Conservation (phyloP, 1,140 invertebrate genomes). For the Leucophenga varia region DNA sequence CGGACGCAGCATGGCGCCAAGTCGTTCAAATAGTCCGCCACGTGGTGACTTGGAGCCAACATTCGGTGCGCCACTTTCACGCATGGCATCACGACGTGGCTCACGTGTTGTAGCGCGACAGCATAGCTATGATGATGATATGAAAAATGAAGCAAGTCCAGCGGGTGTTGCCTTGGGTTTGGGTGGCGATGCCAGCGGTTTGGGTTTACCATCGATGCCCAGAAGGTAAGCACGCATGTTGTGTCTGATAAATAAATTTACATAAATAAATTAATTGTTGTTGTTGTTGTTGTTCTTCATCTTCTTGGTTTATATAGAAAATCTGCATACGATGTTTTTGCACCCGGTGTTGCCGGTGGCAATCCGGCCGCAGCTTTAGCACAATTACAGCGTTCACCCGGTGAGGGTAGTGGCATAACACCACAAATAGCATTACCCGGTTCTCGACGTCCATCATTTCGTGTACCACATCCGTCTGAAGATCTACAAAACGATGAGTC, state of each 20-base stretch:
- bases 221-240: conserved; percentile 60
- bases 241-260: not conserved
- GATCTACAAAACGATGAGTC: conserved; percentile 62
- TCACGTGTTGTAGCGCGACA: conserved; percentile 68
- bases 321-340: conserved; percentile 79
- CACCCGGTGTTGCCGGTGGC: conserved; percentile 45
- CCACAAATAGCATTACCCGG: conserved; percentile 45
- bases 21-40: conserved; percentile 59
- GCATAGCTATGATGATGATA: conserved; percentile 79
- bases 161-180: conserved; percentile 56
- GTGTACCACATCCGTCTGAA: conserved; percentile 59
- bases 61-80: conserved; percentile 44
- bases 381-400: conserved; percentile 37
- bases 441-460: conserved; percentile 70
- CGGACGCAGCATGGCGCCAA: conserved; percentile 58
- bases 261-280: not conserved
- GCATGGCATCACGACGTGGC: conserved; percentile 62
- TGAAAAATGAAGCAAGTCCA: conserved; percentile 54
- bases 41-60: conserved; percentile 42
- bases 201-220: conserved; percentile 69
- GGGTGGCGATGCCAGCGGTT: conserved; percentile 52
- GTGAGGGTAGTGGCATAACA: conserved; percentile 45
- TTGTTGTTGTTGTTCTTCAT: not conserved
- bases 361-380: conserved; percentile 25
- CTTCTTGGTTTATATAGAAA: conserved; percentile 59